phyloP scores from a whole-genome alignment of 2,888 invertebrate genomes.

The Drosophila formosana region DNA sequence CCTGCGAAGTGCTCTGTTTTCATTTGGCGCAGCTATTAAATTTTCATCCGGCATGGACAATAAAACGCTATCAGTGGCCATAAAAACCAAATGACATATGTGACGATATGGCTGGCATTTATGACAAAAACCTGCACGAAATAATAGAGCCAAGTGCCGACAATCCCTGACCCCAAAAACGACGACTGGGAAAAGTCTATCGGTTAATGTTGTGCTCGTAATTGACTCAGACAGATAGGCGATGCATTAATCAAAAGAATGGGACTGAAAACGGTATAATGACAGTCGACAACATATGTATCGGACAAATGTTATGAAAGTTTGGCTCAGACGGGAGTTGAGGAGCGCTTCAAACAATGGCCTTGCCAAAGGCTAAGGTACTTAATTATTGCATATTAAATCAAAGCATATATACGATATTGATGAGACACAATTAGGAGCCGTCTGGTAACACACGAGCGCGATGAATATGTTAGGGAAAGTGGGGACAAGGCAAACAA shows the following conservation, averaged over 20 bases:
- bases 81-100: conserved; percentile 65
- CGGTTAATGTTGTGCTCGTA: conserved; percentile 15
- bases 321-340: neutral
- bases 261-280: conserved; percentile 19
- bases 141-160: conserved; percentile 17
- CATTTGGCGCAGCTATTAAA: conserved; percentile 37
- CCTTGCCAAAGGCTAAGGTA: conserved; percentile 38
- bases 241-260: conserved; percentile 31
- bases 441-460: conserved; percentile 7
- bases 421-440: conserved; percentile 64
- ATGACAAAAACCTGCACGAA: conserved; percentile 22
- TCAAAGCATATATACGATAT: conserved; percentile 43
- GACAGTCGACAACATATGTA: conserved; percentile 26
- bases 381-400: conserved; percentile 75
- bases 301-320: conserved; percentile 15
- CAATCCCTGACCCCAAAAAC: conserved; percentile 5
- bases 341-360: conserved; percentile 19
- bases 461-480: conserved; percentile 1
- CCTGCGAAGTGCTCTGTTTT: neutral
- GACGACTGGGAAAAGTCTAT: neutral
- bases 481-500: conserved; percentile 22
- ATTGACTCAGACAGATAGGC: conserved; percentile 31
- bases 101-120: conserved; percentile 59
- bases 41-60: conserved; percentile 39
- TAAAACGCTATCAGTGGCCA: conserved; percentile 52